A percentile compares a stretch with the other conserved stretches of the same genome.
Evolutionary conservation across 2,888 invertebrate genomes (phyloP).

Genomic region (Tubiluchus corallicola): DNA sequence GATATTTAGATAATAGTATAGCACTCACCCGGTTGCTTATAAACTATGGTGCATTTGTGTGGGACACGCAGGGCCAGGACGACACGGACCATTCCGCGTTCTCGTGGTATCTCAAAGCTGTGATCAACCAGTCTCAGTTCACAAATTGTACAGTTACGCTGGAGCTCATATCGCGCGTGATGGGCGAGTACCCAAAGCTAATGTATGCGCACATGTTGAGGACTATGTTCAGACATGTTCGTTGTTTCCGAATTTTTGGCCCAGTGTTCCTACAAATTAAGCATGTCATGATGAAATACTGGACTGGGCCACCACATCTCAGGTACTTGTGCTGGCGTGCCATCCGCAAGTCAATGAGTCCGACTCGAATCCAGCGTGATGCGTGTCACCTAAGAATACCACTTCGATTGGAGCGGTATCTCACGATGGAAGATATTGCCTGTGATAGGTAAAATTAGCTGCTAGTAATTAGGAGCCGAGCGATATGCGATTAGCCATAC

Average conservation of each 20-base stretch:
- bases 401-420: constrained; percentile 11
- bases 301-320: constrained; percentile 14
- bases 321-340: constrained; percentile 12
- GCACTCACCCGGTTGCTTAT: constrained; percentile 20
- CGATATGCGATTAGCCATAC: too few species aligned
- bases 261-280: constrained; percentile 23
- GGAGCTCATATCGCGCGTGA: constrained; percentile 16
- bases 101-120: constrained; percentile 21
- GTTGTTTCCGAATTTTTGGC: constrained; percentile 20
- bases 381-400: constrained; percentile 10
- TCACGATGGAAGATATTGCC: constrained; percentile 12
- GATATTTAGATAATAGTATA: constrained; percentile 19
- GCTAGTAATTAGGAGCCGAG: too few species aligned
- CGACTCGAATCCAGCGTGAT: constrained; percentile 2
- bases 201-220: constrained; percentile 22
- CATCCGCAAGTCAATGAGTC: constrained; percentile 10
- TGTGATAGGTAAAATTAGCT: constrained; percentile 3
- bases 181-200: constrained; percentile 19
- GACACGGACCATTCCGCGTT: constrained; percentile 13
- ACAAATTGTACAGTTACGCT: constrained; percentile 17
- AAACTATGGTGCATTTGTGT: constrained; percentile 21
- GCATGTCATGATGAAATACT: constrained; percentile 18
- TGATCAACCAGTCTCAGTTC: constrained; percentile 18
- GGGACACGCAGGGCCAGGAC: constrained; percentile 14
- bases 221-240: constrained; percentile 22